phyloP scores from a whole-genome alignment of 1,140 invertebrate genomes.

The Musca vetustissima region DNA sequence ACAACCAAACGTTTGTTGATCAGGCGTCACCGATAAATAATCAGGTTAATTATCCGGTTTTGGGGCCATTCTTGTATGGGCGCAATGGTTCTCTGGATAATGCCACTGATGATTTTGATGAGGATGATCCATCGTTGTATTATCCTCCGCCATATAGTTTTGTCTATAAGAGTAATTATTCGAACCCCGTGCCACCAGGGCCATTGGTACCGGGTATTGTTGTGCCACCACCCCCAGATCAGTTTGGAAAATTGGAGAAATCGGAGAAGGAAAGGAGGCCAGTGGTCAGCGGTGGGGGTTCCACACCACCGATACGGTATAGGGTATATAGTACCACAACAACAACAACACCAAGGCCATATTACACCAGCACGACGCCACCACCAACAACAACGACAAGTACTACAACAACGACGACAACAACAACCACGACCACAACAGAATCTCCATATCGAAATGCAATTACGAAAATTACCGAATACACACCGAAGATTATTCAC shows the following conservation, averaged over 20 bases:
- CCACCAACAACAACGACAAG: conserved; percentile 37
- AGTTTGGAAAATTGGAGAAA: conserved; percentile 63
- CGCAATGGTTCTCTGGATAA: conserved; percentile 45
- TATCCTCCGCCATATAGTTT: conserved; percentile 89
- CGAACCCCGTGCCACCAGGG: conserved; percentile 75
- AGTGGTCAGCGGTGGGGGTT: too few species aligned
- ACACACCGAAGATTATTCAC: conserved; percentile 28
- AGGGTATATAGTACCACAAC: conserved; percentile 27
- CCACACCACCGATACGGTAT: conserved; percentile 14
- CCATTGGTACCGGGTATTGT: conserved; percentile 85
- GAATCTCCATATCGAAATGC: conserved; percentile 19
- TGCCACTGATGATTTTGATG: conserved; percentile 73
- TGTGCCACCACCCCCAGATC: conserved; percentile 81
- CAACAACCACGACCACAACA: conserved; percentile 26
- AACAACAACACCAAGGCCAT: too few species aligned
- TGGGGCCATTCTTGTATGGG: conserved; percentile 44
- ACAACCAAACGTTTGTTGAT: conserved; percentile 42
- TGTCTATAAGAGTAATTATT: conserved; percentile 76
- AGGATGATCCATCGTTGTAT: conserved; percentile 86
- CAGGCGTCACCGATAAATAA: conserved; percentile 37
- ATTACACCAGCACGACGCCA: conserved; percentile 30
- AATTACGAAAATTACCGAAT: conserved; percentile 31
- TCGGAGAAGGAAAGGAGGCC: conserved; percentile 24
- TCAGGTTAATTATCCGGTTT: conserved; percentile 59
- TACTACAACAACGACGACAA: conserved; percentile 40